A percentile compares a stretch with the other conserved stretches of the same genome.
Evolutionary conservation across 2,888 invertebrate species (phyloP).

Genomic region (Ischnura elegans): DNA sequence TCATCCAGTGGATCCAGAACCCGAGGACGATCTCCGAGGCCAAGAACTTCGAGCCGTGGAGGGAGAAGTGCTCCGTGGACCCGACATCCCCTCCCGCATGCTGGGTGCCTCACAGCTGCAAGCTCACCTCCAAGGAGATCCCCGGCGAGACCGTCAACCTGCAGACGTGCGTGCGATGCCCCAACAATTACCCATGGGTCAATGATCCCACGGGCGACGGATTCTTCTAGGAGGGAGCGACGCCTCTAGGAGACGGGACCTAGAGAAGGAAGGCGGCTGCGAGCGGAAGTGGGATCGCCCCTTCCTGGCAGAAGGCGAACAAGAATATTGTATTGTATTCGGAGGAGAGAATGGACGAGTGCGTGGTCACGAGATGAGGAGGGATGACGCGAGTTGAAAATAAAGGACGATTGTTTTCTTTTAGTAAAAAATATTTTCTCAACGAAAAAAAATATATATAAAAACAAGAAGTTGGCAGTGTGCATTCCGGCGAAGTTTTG

Average conservation of each 20-base stretch:
- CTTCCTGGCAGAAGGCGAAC: neutral
- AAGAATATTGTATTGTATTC: neutral
- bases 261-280: neutral
- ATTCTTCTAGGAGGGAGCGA: constrained; percentile 84
- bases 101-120: constrained; percentile 94
- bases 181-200: constrained; percentile 96
- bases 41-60: constrained; percentile 96
- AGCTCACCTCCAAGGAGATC: constrained; percentile 94
- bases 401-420: neutral
- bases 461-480: neutral
- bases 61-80: constrained; percentile 95
- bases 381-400: neutral
- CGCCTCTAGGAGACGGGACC: neutral
- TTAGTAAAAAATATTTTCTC: neutral
- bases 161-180: constrained; percentile 95
- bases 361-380: neutral
- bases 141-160: constrained; percentile 96
- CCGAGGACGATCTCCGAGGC: constrained; percentile 91
- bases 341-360: neutral
- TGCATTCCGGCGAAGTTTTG: neutral
- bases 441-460: neutral
- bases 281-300: neutral
- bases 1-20: constrained; percentile 97
- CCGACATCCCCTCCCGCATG: constrained; percentile 85
- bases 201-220: constrained; percentile 95